These are phyloP conservation scores for Cecidostiba fungosa DNA, from an alignment of 2,888 invertebrate genomes.

Conservation along the genomic window DNA sequence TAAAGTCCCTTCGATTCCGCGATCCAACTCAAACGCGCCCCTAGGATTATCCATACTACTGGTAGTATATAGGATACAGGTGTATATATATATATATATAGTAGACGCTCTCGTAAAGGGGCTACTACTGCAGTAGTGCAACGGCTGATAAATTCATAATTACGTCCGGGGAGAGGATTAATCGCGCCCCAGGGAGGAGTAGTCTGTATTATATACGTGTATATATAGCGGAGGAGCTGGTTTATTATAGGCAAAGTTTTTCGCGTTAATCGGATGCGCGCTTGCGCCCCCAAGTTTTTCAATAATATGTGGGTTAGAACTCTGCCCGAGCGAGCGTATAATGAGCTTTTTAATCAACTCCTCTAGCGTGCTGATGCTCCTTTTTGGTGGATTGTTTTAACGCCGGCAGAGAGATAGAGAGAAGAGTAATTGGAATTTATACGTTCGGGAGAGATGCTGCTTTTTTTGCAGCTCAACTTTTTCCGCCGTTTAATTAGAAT, in stretches of 20 bases:
- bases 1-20: constrained; percentile 67
- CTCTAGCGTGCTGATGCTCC: not conserved
- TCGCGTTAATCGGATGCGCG: constrained; percentile 41
- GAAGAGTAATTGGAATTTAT: constrained; percentile 28
- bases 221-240: not conserved
- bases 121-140: not conserved
- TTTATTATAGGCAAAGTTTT: constrained; percentile 34
- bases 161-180: constrained; percentile 45
- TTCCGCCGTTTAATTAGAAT: constrained; percentile 16
- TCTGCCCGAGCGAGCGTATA: not conserved
- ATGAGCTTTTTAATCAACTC: constrained; percentile 54
- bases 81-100: not conserved
- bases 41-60: not conserved
- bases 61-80: not conserved
- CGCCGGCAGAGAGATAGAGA: not conserved
- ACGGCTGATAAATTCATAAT: constrained; percentile 55
- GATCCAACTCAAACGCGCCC: not conserved
- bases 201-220: not conserved
- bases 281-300: constrained; percentile 34
- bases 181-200: constrained; percentile 21
- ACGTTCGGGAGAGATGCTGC: not conserved
- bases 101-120: not conserved
- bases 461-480: not conserved
- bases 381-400: constrained; percentile 39
- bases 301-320: constrained; percentile 40